Evolutionary conservation across 2,113 vertebrate species (phyloP).

Genomic region (Sus scrofa): T2T-Sscrofa CM000816.6:94246501-94247000

Average conservation of each 20-base stretch:
- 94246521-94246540: not conserved
- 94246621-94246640: conserved; percentile 6
- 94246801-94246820: not conserved
- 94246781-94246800: not conserved
- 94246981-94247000: not conserved
- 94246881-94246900: not conserved
- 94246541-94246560: conserved; percentile 28
- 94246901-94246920: conserved; percentile 8
- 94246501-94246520: not conserved
- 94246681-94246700: not conserved
- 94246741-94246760: not conserved
- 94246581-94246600: not conserved
- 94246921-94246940: not conserved
- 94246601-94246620: conserved; percentile 5
- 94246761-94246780: not conserved
- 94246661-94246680: not conserved
- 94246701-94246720: not conserved
- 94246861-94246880: not conserved
- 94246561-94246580: not conserved
- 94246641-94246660: conserved; percentile 24
- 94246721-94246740: not conserved
- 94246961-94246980: not conserved
- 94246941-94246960: conserved; percentile 9
- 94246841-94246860: not conserved
- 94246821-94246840: not conserved